These are phyloP conservation scores for Sinohyriopsis cumingii DNA, from an alignment of 2,888 invertebrate species.

Conservation along the genomic window DNA sequence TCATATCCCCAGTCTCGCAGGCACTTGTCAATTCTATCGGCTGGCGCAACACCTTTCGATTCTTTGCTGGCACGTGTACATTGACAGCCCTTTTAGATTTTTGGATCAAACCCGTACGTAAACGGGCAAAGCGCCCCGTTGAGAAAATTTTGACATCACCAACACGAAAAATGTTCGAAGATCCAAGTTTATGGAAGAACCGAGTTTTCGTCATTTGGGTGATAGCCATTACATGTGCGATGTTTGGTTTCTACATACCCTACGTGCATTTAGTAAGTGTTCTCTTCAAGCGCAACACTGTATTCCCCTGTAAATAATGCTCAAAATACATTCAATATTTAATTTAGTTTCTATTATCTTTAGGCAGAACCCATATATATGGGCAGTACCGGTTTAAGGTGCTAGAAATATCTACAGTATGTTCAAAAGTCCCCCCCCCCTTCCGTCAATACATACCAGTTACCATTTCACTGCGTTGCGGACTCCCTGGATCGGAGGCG, in stretches of 20 bases:
- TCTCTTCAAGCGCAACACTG: not conserved
- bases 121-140: slow-evolving; percentile 5
- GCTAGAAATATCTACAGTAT: too few species aligned
- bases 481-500: too few species aligned
- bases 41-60: slow-evolving; percentile 54
- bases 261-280: slow-evolving; percentile 61
- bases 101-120: slow-evolving; percentile 31
- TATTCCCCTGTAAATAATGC: not conserved
- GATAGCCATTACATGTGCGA: slow-evolving; percentile 49
- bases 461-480: too few species aligned
- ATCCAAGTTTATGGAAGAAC: slow-evolving; percentile 61
- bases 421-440: too few species aligned
- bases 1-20: slow-evolving; percentile 56
- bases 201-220: slow-evolving; percentile 59
- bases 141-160: slow-evolving; percentile 32
- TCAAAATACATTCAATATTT: too few species aligned
- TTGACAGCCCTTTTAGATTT: slow-evolving; percentile 37
- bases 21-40: slow-evolving; percentile 45
- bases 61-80: slow-evolving; percentile 40
- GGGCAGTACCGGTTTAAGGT: too few species aligned
- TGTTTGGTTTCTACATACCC: slow-evolving; percentile 64
- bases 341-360: too few species aligned
- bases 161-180: slow-evolving; percentile 36
- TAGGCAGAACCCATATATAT: too few species aligned
- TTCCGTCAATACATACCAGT: too few species aligned